Conservation (phyloP, 2,888 invertebrate genomes). For the Drosophila yooni region DNA sequence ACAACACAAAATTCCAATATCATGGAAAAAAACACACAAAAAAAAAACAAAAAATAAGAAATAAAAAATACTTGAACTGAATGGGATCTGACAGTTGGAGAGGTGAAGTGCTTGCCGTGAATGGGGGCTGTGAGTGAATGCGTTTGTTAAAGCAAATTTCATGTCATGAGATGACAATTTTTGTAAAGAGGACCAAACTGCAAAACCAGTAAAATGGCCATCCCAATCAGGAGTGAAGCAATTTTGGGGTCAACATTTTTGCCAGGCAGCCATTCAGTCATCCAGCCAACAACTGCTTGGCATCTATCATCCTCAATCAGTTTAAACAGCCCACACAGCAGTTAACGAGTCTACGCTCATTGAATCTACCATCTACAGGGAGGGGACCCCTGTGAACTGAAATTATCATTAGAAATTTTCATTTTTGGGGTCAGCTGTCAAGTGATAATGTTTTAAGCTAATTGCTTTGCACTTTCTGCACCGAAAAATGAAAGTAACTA, state of each 20-base stretch:
- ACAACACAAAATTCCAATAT: slow-evolving; percentile 73
- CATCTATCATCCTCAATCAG: slow-evolving; percentile 25
- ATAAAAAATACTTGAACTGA: slow-evolving; percentile 1
- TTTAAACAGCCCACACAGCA: slow-evolving; percentile 5
- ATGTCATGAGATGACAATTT: slow-evolving; percentile 61
- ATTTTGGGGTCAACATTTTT: slow-evolving; percentile 32
- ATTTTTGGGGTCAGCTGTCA: slow-evolving; percentile 16
- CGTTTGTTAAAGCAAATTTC: slow-evolving; percentile 64
- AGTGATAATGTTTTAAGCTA: slow-evolving; percentile 25
- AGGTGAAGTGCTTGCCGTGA: slow-evolving; percentile 17
- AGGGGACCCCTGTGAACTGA: background rate
- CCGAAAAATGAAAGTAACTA: background rate
- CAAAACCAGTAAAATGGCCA: slow-evolving; percentile 46
- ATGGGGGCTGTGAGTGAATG: slow-evolving; percentile 33
- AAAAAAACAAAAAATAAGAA: background rate
- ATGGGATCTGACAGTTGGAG: slow-evolving; percentile 34
- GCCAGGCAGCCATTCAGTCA: background rate
- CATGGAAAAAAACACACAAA: slow-evolving; percentile 33
- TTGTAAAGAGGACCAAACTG: slow-evolving; percentile 58
- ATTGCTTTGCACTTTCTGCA: slow-evolving; percentile 21
- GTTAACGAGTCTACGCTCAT: slow-evolving; percentile 50
- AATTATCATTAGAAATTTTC: slow-evolving; percentile 8
- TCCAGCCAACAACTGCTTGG: slow-evolving; percentile 18
- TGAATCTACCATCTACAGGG: slow-evolving; percentile 20
- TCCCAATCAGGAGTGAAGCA: slow-evolving; percentile 1